Percentiles rank a stretch among this genome's conserved stretches.
phyloP scores from a whole-genome alignment of 2,113 vertebrate genomes.

The Panthera leo region DNA sequence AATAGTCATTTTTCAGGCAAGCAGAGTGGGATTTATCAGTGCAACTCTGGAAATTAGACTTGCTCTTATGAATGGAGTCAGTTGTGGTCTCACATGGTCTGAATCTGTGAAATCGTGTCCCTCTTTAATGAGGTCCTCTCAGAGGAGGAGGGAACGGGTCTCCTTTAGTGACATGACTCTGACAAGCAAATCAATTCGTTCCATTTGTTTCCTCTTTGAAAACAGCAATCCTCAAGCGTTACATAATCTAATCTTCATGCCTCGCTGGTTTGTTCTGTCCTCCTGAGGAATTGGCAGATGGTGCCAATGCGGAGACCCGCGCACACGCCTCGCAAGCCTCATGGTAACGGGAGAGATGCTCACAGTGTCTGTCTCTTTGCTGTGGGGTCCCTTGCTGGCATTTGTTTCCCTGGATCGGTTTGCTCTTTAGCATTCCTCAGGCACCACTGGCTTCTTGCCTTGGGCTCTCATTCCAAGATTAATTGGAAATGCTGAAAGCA shows the following conservation, averaged over 20 bases:
- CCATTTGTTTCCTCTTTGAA: conserved; percentile 74
- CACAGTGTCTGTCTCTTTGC: conserved; percentile 47
- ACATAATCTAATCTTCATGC: conserved; percentile 81
- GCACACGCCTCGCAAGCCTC: conserved; percentile 66
- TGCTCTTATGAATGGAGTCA: conserved; percentile 28
- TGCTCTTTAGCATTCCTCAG: conserved; percentile 65
- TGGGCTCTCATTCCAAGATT: conserved; percentile 55
- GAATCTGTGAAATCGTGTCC: neutral
- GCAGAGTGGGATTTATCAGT: neutral
- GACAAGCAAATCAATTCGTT: conserved; percentile 80
- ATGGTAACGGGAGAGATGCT: conserved; percentile 31
- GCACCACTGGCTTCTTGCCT: conserved; percentile 61
- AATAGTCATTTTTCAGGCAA: conserved; percentile 45
- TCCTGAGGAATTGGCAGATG: conserved; percentile 80
- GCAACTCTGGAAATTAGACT: neutral
- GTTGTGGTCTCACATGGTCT: neutral
- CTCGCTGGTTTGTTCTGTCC: conserved; percentile 79
- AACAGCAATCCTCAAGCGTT: conserved; percentile 75
- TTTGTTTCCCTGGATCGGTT: conserved; percentile 31
- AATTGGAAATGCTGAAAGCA: conserved; percentile 60
- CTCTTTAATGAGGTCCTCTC: conserved; percentile 44
- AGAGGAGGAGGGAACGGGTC: conserved; percentile 31
- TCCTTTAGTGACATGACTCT: conserved; percentile 64
- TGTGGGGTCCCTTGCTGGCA: conserved; percentile 59
- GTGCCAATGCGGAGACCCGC: conserved; percentile 71